Percentiles rank a stretch among this genome's conserved stretches.
phyloP scores from a whole-genome alignment of 1,140 invertebrate species.

The Acromyrmex heyeri region DNA sequence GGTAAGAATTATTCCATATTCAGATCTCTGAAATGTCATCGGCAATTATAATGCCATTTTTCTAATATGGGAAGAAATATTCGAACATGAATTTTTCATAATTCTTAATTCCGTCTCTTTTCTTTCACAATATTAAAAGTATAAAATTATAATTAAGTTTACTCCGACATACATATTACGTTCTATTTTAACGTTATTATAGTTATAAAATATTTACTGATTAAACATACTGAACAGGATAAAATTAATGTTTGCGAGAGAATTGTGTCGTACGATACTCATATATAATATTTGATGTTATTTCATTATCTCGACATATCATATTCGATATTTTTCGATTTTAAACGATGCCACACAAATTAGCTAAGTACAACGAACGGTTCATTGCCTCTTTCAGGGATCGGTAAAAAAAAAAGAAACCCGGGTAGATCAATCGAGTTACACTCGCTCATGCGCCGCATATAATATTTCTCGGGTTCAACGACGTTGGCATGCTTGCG shows the following conservation, averaged over 20 bases:
- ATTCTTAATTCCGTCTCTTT: neutral
- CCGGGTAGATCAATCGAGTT: neutral
- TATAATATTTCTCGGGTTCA: constrained; percentile 20
- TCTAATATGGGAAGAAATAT: neutral
- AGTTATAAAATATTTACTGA: neutral
- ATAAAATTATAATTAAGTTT: neutral
- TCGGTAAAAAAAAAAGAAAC: constrained; percentile 2
- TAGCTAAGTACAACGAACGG: neutral
- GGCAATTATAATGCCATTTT: neutral
- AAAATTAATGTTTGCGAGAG: constrained; percentile 2
- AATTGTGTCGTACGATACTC: neutral
- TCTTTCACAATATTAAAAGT: neutral
- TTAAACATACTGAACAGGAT: constrained; percentile 2
- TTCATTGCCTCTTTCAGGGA: constrained; percentile 1
- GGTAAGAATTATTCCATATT: neutral
- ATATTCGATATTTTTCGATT: neutral
- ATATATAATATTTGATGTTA: neutral
- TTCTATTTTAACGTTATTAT: neutral
- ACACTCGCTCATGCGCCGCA: neutral
- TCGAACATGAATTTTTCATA: neutral
- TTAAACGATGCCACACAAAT: constrained; percentile 19
- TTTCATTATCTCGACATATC: neutral
- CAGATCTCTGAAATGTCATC: neutral
- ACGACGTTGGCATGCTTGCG: neutral
- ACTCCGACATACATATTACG: neutral